Percentiles rank a stretch among this genome's conserved stretches.
Conservation (phyloP, 2,113 vertebrate genomes). For the Morone saxatilis region DNA sequence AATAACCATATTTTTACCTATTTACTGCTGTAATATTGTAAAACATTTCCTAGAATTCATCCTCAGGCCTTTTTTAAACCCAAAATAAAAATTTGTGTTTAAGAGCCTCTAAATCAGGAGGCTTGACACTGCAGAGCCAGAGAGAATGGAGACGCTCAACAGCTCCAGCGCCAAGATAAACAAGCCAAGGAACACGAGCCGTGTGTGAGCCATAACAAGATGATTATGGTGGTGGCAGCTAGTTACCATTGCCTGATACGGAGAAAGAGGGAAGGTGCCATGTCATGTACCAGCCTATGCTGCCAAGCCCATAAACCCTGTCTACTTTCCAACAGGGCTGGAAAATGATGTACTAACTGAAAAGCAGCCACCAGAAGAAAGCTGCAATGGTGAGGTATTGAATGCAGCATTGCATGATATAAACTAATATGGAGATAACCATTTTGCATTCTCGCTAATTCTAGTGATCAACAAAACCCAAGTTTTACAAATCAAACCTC, state of each 20-base stretch:
- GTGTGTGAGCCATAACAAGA: slow-evolving; percentile 69
- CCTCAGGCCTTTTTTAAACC: slow-evolving; percentile 5
- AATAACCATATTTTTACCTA: not conserved
- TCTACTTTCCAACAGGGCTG: slow-evolving; percentile 45
- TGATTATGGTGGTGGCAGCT: slow-evolving; percentile 70
- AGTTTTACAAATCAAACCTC: not conserved
- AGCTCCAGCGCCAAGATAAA: slow-evolving; percentile 62
- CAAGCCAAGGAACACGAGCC: slow-evolving; percentile 64
- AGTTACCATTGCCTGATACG: slow-evolving; percentile 60
- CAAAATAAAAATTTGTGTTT: slow-evolving; percentile 40
- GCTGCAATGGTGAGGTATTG: not conserved
- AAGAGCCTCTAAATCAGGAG: slow-evolving; percentile 54
- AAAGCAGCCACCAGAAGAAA: not conserved
- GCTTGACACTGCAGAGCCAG: slow-evolving; percentile 46
- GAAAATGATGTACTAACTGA: slow-evolving; percentile 39
- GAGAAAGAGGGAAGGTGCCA: slow-evolving; percentile 53
- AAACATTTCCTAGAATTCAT: slow-evolving; percentile 32
- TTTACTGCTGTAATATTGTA: slow-evolving; percentile 11
- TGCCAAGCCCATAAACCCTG: slow-evolving; percentile 59
- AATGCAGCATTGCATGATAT: slow-evolving; percentile 5
- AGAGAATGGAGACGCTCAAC: slow-evolving; percentile 51
- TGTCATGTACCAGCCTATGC: slow-evolving; percentile 57
- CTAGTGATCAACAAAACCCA: not conserved
- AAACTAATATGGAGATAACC: slow-evolving; percentile 13
- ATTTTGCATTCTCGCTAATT: not conserved